These are phyloP conservation scores for Dolichopus griseipennis DNA, from an alignment of 2,888 invertebrate species.

Conservation along the genomic window DNA sequence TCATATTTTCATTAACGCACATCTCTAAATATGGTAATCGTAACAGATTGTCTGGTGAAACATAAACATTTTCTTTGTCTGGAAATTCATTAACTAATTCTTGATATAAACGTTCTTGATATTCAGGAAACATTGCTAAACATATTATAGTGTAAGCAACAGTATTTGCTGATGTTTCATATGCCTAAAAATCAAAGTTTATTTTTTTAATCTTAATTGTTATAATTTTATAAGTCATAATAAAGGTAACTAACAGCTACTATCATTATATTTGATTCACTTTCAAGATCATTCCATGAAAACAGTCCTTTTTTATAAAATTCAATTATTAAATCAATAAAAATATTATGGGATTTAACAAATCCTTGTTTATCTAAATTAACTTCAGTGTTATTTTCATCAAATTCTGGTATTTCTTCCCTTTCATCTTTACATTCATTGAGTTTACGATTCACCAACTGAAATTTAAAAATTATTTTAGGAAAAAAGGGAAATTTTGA, in stretches of 20 bases:
- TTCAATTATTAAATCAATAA: slow-evolving; percentile 32
- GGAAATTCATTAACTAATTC: slow-evolving; percentile 14
- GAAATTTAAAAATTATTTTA: neutral
- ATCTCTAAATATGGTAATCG: slow-evolving; percentile 36
- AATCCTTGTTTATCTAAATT: slow-evolving; percentile 12
- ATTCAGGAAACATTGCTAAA: slow-evolving; percentile 35
- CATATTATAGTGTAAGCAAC: slow-evolving; percentile 30
- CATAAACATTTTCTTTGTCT: slow-evolving; percentile 25
- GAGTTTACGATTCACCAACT: neutral
- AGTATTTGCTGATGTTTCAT: slow-evolving; percentile 38
- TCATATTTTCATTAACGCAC: slow-evolving; percentile 37
- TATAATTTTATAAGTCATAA: too few relatives aligned
- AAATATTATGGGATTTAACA: slow-evolving; percentile 21
- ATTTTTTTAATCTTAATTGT: neutral
- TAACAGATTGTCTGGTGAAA: slow-evolving; percentile 31
- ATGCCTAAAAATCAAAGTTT: slow-evolving; percentile 26
- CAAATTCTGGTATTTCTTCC: neutral
- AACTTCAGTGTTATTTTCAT: neutral
- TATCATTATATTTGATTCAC: slow-evolving; percentile 36
- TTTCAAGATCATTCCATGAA: slow-evolving; percentile 31
- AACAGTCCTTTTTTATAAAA: slow-evolving; percentile 30
- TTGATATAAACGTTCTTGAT: slow-evolving; percentile 25
- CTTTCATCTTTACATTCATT: neutral
- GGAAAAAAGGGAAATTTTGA: neutral
- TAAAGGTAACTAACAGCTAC: slow-evolving; percentile 23